Percentiles rank a stretch among this genome's conserved stretches.
Conservation (phyloP, 2,888 invertebrate genomes). For the Agrotis clavis region DNA sequence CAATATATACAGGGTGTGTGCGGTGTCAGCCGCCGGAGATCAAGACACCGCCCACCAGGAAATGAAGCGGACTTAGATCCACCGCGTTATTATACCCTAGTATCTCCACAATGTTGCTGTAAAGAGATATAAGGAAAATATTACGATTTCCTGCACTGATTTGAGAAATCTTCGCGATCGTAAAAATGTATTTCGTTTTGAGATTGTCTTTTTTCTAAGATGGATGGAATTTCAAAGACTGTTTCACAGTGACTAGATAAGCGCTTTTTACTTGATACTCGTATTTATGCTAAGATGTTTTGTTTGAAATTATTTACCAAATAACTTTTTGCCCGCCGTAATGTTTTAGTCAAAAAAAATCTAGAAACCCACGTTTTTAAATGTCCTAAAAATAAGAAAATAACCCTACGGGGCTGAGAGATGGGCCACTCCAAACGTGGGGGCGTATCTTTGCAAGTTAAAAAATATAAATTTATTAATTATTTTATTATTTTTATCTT, state of each 20-base stretch:
- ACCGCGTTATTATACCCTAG: conserved; percentile 62
- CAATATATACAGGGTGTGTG: conserved; percentile 65
- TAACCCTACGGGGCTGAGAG: no score
- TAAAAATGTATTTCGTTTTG: conserved; percentile 33
- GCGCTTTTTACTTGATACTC: background rate
- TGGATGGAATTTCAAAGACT: background rate
- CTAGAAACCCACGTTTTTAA: no score
- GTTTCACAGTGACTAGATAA: background rate
- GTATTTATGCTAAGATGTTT: background rate
- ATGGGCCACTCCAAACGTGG: no score
- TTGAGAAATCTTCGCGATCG: conserved; percentile 43
- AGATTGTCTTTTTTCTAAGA: conserved; percentile 32
- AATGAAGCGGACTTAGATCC: conserved; percentile 71
- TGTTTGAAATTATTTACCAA: background rate
- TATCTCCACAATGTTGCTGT: conserved; percentile 57
- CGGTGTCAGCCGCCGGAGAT: conserved; percentile 70
- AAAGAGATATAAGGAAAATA: conserved; percentile 62
- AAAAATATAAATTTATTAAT: no score
- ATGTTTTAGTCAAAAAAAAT: no score
- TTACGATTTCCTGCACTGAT: conserved; percentile 44
- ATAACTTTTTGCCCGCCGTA: background rate
- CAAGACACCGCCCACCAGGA: conserved; percentile 70
- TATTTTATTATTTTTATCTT: no score
- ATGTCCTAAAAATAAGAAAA: no score
- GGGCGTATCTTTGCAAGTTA: no score